Evolutionary conservation across 2,797 vertebrate genomes (phyloP), one percentile per base, ranked within the genome.

Genomic region (Ptychobarbus kaznakovi): DNA sequence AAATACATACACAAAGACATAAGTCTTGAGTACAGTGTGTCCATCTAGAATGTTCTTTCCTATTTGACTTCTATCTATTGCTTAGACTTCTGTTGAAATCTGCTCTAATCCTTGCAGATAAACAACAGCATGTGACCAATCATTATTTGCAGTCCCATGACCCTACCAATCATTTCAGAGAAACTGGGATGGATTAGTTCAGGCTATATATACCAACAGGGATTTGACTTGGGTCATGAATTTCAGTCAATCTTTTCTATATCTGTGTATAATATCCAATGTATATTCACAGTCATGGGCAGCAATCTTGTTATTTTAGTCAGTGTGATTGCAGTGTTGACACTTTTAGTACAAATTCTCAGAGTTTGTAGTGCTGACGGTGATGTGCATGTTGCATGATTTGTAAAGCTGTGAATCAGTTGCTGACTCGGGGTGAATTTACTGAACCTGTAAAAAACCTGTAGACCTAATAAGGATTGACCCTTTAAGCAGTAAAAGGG

Each of bases 281-380:
- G 75, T 89, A 86, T 85, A 88, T 91, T 90, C 88, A 90, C 87
- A 86, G 89, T 86, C 90, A 91, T 90, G 91, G 90, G 85, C 84
- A 89, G 75, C 63, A 87, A 75, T 89, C 89, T 89, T 90, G 89
- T 89, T 83, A 84, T 87, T 89, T 85, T 88, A 83, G 88, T 89
- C 83, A 84, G 69, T 18, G 10, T 79, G 44, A 38, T 65, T 80
- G 58, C 66, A 49, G 46, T 76, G 87, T 74, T 65, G 74, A 44
- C 56, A 80, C 20, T 76, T 83, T 61, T 74, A 32, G 46, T 81
- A 15, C 80, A 70, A 74, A 79, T 69, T 32, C 72, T 25, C 32
- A 75, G 56, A 44, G 75, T 70, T 28, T 79, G 25, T 25, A 70
- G 18, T 35, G 81, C 40, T 82, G 69, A 61, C 20, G 9, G 38